Conservation (phyloP, 2,113 vertebrate species). For the Chlorodrepanis virens region DNA sequence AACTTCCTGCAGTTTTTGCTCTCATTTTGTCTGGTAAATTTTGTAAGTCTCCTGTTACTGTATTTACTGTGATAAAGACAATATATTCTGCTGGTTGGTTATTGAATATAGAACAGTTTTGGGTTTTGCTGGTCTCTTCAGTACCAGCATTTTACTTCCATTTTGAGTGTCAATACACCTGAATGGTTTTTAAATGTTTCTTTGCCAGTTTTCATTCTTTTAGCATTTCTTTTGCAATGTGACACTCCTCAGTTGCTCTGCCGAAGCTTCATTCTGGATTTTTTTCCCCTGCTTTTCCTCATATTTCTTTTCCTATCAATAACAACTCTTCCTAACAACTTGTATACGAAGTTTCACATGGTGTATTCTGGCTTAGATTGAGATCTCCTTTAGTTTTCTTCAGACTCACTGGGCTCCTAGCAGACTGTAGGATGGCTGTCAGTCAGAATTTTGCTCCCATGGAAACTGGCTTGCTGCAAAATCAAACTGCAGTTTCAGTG, state of each 20-base stretch:
- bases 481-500: background rate
- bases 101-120: background rate
- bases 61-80: background rate
- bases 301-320: background rate
- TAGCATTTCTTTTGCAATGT: background rate
- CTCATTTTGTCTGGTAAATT: background rate
- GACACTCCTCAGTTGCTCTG: background rate
- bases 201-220: background rate
- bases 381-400: background rate
- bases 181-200: background rate
- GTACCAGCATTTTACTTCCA: background rate
- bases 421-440: background rate
- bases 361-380: background rate
- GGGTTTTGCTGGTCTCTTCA: background rate
- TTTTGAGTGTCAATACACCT: background rate
- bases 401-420: background rate
- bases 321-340: background rate
- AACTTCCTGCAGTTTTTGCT: background rate
- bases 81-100: background rate
- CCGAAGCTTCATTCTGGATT: background rate
- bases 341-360: rapidly evolving
- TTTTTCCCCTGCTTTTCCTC: rapidly evolving
- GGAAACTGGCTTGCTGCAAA: background rate
- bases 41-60: background rate
- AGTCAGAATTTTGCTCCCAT: background rate